These are phyloP conservation scores for Steinernema scapterisci DNA, from an alignment of 2,888 invertebrate species.

Conservation along the genomic window DNA sequence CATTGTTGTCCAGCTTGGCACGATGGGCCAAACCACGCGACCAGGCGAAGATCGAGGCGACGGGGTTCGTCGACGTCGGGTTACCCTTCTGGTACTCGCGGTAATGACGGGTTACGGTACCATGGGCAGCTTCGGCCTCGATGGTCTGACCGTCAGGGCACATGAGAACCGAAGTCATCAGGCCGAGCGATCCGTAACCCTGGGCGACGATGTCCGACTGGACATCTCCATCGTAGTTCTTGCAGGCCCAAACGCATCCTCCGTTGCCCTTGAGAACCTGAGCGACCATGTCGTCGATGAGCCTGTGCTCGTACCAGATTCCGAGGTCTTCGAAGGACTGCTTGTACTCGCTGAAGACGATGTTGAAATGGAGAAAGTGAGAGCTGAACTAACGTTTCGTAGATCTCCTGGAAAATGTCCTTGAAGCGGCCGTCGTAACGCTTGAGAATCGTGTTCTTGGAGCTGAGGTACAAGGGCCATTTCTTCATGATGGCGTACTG, in stretches of 20 bases:
- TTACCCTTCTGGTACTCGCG: conserved; percentile 77
- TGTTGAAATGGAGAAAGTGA: background rate
- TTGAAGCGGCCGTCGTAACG: conserved; percentile 87
- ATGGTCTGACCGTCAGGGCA: conserved; percentile 74
- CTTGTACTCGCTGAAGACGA: conserved; percentile 73
- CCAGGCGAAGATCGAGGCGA: conserved; percentile 90
- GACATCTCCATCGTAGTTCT: conserved; percentile 86
- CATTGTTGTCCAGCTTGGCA: conserved; percentile 80
- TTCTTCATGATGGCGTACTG: conserved; percentile 82
- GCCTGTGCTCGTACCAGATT: conserved; percentile 88
- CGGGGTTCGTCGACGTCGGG: conserved; percentile 85
- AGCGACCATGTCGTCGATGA: conserved; percentile 87
- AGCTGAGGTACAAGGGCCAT: conserved; percentile 87
- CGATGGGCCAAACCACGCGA: conserved; percentile 83
- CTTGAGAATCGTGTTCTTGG: conserved; percentile 89
- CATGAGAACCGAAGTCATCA: conserved; percentile 75
- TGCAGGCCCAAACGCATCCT: conserved; percentile 89
- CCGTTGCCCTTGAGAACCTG: conserved; percentile 75
- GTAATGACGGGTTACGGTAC: conserved; percentile 73
- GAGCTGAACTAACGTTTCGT: conserved; percentile 74
- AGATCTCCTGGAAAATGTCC: conserved; percentile 88
- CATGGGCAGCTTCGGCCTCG: conserved; percentile 74
- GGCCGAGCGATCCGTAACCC: conserved; percentile 79
- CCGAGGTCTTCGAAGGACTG: conserved; percentile 77
- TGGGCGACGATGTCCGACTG: conserved; percentile 86